Base-by-base conservation (phyloP, 2,113 vertebrate species). In the Oenanthe melanoleuca region DNA sequence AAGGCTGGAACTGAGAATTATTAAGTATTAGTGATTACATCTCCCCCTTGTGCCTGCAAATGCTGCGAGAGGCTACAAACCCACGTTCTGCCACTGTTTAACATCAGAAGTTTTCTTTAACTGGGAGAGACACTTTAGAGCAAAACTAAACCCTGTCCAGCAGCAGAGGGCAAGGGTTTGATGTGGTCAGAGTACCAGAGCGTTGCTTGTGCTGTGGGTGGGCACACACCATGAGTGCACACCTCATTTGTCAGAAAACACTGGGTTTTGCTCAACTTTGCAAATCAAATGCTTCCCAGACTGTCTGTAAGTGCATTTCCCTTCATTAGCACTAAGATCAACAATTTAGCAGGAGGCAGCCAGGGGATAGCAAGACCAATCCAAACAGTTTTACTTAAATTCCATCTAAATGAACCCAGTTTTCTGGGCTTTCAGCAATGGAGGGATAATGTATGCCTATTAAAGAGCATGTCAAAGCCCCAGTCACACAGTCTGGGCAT, bases 401-500 rank as follows among this genome's bases (percentile, higher is more conserved):
- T 97, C 95, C 88, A 84, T 67, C 91, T 93, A 93, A 94, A 94
- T 73, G 91, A 95, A 91, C 69, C 73, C 81, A 28, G 92, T 96
- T 95, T 94, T 94, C 91, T 77, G 71, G 86, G 93, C 90, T 96
- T 94, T 93, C 86, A 93, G 93, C 67, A 69, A 78, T 3, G 2
- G 60, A 66, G 61, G 95, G 94, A 92, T 95, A 97, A 97, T 93
- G 89, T 81, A 80, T 83, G 96, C 88, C 95, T 93, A 94, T 96
- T 97, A 91, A 88, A 92, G 83, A 92, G 91, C 95, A 95, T 94
- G 93, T 95, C 96, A 96, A 92, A 96, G 93, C 88, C 89, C 89
- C 72, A 96, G 94, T 96, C 92, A 95, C 88, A 94, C 57, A 93
- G 89, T 93, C 61, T 89, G 95, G 97, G 97, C 96, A 95, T 96